Evolutionary conservation across 2,797 vertebrate genomes (phyloP), one percentile per base, ranked within the genome.

Genomic region (Neosilurus hyrtlii): DNA sequence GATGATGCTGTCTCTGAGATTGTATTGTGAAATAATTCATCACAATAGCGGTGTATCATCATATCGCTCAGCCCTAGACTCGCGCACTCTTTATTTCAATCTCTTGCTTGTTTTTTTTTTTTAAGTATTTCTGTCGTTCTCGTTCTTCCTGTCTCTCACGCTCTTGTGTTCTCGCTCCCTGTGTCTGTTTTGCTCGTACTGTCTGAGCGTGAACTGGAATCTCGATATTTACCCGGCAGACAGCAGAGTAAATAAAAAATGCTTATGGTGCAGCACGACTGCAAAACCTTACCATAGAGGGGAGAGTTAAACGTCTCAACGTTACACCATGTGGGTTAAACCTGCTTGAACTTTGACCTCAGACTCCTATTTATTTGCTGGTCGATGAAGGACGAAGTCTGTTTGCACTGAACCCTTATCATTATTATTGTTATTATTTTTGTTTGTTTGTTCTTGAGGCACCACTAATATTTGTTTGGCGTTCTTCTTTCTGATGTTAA

Each of bases 391-490:
- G 67, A 86, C 81, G 81, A 76, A 37, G 65, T 86, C 90, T 90
- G 90, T 93, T 86, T 93, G 91, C 92, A 93, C 92, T 92, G 91
- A 90, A 87, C 81, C 62, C 70, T 70, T 51, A 62, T 77, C 70
- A 37, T 75, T 75, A n/a, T 43, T 61, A n/a, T 76, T 16, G 1
- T 76, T 66, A 63, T 77, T 54, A 59, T 76, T 61, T 76, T 43
- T 43, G 43, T 57, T 54, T 90, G 87, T 88, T 84, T 18, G 14
- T 79, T 30, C 30, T 56, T 30, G 56, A 51, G 90, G 86, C 88
- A 84, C 86, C 88, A 77, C 86, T 88, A 61, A 76, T 86, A 85
- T 82, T 88, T 71, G 49, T 80, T 84, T 18, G 3, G 30, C 80
- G 78, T 85, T 88, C 84, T 37, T n/a, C 86, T 35, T 68, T 62